These are phyloP conservation scores for Protonibea diacanthus DNA, from an alignment of 2,797 vertebrate species.

Conservation along the genomic window DNA sequence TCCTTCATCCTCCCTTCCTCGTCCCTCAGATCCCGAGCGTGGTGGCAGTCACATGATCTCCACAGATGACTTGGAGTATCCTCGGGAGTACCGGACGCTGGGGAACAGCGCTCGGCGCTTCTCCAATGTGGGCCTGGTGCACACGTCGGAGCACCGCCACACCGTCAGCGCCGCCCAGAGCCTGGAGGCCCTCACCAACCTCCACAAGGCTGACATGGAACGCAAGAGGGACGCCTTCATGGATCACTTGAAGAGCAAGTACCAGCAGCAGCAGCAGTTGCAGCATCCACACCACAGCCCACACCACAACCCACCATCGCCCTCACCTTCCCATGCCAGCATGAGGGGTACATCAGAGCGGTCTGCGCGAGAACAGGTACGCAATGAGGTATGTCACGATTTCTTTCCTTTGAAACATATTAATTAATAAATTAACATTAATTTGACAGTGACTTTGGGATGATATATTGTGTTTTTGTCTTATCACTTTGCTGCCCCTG, in stretches of 20 bases:
- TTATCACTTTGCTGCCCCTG: neutral
- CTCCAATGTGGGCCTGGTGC: constrained; percentile 98
- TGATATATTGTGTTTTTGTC: neutral
- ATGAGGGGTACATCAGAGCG: constrained; percentile 89
- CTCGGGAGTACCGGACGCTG: constrained; percentile 95
- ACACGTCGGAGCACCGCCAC: constrained; percentile 97
- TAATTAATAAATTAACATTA: neutral
- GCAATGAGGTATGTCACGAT: neutral
- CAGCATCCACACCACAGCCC: constrained; percentile 81
- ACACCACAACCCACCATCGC: constrained; percentile 88
- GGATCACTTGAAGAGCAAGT: constrained; percentile 99
- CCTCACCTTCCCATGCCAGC: constrained; percentile 86
- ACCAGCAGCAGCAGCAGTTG: constrained; percentile 90
- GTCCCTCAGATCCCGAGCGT: constrained; percentile 91
- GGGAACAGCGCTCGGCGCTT: constrained; percentile 94
- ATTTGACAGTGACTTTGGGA: neutral
- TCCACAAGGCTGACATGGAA: constrained; percentile 97
- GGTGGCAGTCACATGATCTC: constrained; percentile 97
- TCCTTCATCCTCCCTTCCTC: constrained; percentile 22
- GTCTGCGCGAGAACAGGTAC: constrained; percentile 92
- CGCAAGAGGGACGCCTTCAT: constrained; percentile 97
- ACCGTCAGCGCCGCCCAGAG: constrained; percentile 97
- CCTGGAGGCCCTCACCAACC: constrained; percentile 95
- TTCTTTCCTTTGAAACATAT: neutral
- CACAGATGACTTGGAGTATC: constrained; percentile 97